Percentiles rank a stretch among this genome's conserved stretches.
Conservation (phyloP, 2,113 vertebrate species). For the Poecilia latipinna region DNA sequence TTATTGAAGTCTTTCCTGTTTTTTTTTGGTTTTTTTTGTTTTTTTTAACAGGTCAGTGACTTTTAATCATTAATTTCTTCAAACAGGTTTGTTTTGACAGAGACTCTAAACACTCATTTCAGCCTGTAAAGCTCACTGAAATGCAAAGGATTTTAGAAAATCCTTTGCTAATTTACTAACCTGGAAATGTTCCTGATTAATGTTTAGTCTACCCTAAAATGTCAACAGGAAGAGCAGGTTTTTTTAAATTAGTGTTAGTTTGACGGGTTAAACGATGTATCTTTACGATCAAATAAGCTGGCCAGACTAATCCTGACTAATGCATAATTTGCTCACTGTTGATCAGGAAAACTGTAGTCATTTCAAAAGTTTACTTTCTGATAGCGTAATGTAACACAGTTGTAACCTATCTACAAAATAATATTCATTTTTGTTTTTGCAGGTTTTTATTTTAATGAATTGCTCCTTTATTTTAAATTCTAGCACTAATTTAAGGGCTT, state of each 20-base stretch:
- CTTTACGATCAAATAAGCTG: conserved; percentile 9
- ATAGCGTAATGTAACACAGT: background rate
- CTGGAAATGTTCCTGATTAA: conserved; percentile 23
- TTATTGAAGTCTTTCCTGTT: background rate
- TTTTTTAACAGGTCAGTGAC: background rate
- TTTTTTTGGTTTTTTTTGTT: background rate
- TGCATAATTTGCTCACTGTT: background rate
- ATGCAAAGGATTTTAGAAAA: background rate
- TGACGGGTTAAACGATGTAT: conserved; percentile 12
- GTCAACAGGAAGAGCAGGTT: background rate
- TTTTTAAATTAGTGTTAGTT: conserved; percentile 3
- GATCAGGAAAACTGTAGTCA: background rate
- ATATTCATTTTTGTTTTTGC: background rate
- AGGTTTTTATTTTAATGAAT: background rate
- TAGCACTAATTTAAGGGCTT: background rate
- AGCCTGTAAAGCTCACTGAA: too few relatives aligned
- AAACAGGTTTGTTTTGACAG: background rate
- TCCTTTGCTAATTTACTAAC: background rate
- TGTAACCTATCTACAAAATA: background rate
- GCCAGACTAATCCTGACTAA: background rate
- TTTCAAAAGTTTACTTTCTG: background rate
- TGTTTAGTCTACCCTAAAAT: conserved; percentile 23
- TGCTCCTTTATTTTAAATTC: background rate
- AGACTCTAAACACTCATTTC: background rate
- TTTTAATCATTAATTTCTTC: background rate